phyloP scores from a whole-genome alignment of 2,113 vertebrate genomes.

The Pedetes capensis region DNA sequence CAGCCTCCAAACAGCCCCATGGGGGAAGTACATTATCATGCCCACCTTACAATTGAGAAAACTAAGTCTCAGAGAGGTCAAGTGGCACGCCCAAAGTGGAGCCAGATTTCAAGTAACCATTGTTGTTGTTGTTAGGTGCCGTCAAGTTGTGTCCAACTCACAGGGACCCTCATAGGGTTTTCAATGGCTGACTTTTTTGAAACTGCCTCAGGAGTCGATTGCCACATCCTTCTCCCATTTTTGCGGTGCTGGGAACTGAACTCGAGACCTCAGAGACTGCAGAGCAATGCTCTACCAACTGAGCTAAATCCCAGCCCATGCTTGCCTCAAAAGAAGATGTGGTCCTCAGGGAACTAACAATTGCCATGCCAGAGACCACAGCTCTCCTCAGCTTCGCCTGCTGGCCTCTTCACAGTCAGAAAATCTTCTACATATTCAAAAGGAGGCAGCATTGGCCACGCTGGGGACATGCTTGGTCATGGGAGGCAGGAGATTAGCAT shows the following conservation, averaged over 20 bases:
- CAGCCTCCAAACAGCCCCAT: background rate
- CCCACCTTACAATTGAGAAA: background rate
- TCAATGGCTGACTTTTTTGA: too few relatives aligned
- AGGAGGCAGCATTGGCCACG: background rate
- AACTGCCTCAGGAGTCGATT: too few relatives aligned
- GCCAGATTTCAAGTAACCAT: background rate
- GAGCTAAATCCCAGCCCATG: too few relatives aligned
- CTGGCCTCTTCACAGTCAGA: background rate
- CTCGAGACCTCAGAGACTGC: too few relatives aligned
- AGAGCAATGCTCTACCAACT: too few relatives aligned
- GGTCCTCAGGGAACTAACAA: background rate
- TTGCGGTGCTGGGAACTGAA: too few relatives aligned
- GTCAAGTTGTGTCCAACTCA: too few relatives aligned
- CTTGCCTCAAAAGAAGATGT: background rate
- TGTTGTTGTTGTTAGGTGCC: too few relatives aligned
- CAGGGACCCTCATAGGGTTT: too few relatives aligned
- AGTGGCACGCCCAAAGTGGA: background rate
- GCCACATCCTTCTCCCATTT: too few relatives aligned
- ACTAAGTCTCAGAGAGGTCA: background rate
- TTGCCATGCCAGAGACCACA: background rate
- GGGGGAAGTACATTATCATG: background rate
- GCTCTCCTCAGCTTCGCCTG: background rate
- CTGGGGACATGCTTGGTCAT: background rate
- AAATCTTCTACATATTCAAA: background rate
- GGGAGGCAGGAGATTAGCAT: background rate